These are phyloP conservation scores for Eidolon helvum DNA, from an alignment of 2,113 vertebrate genomes.

Conservation along the genomic window DNA sequence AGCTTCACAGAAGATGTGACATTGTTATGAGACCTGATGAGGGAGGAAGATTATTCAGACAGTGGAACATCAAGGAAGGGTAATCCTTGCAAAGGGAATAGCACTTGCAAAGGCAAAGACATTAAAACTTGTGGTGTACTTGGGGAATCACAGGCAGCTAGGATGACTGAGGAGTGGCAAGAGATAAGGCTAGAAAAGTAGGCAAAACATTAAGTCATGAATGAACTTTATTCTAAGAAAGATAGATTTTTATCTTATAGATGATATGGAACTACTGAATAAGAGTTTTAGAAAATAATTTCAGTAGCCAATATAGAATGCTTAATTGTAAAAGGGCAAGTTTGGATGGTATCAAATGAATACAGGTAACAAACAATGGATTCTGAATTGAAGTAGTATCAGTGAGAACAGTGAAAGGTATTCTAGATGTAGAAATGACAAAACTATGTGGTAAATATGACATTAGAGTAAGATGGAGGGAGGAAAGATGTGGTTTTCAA, in stretches of 20 bases:
- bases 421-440: neutral
- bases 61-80: neutral
- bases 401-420: neutral
- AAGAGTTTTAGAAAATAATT: too few species aligned
- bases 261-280: neutral
- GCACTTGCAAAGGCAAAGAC: neutral
- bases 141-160: neutral
- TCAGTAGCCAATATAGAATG: too few species aligned
- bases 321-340: neutral
- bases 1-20: neutral
- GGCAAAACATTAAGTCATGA: neutral
- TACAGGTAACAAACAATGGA: neutral
- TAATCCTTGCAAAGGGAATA: neutral
- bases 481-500: neutral
- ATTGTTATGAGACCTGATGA: neutral
- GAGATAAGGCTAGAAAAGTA: neutral
- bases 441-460: neutral
- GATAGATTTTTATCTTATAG: neutral
- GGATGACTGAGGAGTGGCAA: neutral
- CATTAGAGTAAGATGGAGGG: neutral
- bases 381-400: neutral
- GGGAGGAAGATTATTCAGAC: neutral
- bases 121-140: neutral
- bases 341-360: neutral
- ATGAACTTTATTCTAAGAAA: neutral